Evolutionary conservation across 2,888 invertebrate genomes (phyloP).

Genomic region (Lasius platythorax): DNA sequence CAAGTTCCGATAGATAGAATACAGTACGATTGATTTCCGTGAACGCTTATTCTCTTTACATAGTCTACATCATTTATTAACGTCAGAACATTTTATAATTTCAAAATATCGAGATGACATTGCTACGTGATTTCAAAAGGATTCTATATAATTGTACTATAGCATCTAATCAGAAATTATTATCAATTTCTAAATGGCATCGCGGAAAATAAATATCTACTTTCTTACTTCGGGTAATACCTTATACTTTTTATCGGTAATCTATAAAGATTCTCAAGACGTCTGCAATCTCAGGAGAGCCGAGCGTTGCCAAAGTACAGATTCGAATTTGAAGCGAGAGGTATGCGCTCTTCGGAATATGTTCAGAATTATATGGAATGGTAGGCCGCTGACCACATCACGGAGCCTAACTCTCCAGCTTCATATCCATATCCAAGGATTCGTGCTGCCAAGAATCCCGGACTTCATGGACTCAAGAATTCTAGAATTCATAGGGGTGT

Average conservation of each 20-base stretch:
- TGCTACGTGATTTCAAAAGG: background rate
- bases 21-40: slow-evolving; percentile 12
- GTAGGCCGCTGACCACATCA: slow-evolving; percentile 13
- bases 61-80: background rate
- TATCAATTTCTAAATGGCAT: background rate
- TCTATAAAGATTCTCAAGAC: slow-evolving; percentile 28
- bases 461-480: slow-evolving; percentile 28
- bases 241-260: slow-evolving; percentile 2
- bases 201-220: background rate
- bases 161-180: background rate
- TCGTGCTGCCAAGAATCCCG: slow-evolving; percentile 24
- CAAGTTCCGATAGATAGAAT: slow-evolving; percentile 26
- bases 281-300: slow-evolving; percentile 25
- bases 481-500: background rate
- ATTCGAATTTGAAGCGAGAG: slow-evolving; percentile 27
- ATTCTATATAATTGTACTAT: background rate
- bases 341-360: slow-evolving; percentile 21
- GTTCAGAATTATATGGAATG: slow-evolving; percentile 45
- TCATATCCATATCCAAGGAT: slow-evolving; percentile 42
- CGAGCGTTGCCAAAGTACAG: slow-evolving; percentile 38
- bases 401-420: slow-evolving; percentile 33
- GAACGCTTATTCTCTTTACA: background rate
- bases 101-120: background rate
- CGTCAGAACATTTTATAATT: background rate
- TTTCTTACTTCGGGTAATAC: background rate